Evolutionary conservation across 2,888 invertebrate genomes (phyloP), one percentile per base, ranked within the genome.

Genomic region (Halictus quadricinctus): DNA sequence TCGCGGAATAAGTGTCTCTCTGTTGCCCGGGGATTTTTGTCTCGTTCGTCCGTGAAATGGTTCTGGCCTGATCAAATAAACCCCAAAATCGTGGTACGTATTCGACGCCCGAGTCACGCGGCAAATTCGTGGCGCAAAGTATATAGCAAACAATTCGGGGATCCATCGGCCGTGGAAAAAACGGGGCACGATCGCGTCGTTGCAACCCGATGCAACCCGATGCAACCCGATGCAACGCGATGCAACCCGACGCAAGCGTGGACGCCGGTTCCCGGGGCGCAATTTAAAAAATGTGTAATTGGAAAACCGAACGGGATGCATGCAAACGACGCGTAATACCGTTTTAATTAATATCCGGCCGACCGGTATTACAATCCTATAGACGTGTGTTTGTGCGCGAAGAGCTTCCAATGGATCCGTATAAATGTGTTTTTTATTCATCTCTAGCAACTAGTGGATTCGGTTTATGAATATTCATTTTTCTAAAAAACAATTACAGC

Each of bases 261-360:
- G 29, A 8, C 64, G 64, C 29, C 3, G 29, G 8, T 64, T 18
- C 29, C 18, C n/a, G 43, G 54, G 50, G 29, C 7, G 12, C 36
- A 81, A 80, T 73, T 81, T 48, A 13, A 73, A 69, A 78, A 54
- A 72, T 66, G 36, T 73, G 70, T 25, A 79, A 79, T 79, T 46
- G 76, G 48, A 76, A 43, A 50, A 72, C 46, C 41, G 50, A 8
- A 76, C 79, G 18, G 46, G 46, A 72, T 64, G 58, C 41, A 36
- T 13, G 21, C 64, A 43, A 48, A 25, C 70, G 60, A 48, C 29
- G 60, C 13, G 58, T 69, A 73, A 80, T 69, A 46, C 54, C 36
- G 72, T 80, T 80, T 80, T 58, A 69, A 66, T 81, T 73, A 80
- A 80, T 73, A 64, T 43, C 81, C 48, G 29, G 3, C 46, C 46